A percentile compares a stretch with the other conserved stretches of the same genome.
phyloP scores from a whole-genome alignment of 1,140 invertebrate species.

The Sesamia nonagrioides region DNA sequence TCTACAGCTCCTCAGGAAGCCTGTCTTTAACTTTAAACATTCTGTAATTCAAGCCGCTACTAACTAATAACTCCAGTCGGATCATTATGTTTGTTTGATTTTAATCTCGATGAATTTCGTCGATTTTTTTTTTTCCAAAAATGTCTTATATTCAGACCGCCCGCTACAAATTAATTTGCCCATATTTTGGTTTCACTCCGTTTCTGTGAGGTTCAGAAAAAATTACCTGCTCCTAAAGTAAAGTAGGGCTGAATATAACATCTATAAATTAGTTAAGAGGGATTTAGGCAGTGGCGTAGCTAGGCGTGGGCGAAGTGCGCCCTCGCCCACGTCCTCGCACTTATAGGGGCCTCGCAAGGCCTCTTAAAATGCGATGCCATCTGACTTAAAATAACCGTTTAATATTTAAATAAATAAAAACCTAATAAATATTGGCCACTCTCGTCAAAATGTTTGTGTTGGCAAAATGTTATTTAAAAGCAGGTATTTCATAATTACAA shows the following conservation, averaged over 20 bases:
- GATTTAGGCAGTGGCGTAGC: constrained; percentile 12
- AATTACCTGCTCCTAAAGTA: constrained; percentile 21
- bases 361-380: too few species aligned
- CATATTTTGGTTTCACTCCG: background rate
- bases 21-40: constrained; percentile 43
- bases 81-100: constrained; percentile 4
- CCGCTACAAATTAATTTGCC: constrained; percentile 20
- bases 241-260: constrained; percentile 15
- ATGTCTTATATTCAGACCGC: constrained; percentile 15
- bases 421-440: too few species aligned
- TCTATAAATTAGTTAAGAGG: constrained; percentile 39
- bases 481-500: too few species aligned
- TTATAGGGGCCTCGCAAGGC: too few species aligned
- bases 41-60: constrained; percentile 24
- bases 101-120: constrained; percentile 26
- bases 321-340: too few species aligned
- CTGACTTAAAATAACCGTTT: too few species aligned
- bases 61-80: constrained; percentile 18
- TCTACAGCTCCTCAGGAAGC: constrained; percentile 9
- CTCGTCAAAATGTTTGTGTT: too few species aligned
- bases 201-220: constrained; percentile 10
- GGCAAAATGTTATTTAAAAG: too few species aligned
- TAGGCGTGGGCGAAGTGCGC: too few species aligned
- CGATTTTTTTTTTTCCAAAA: constrained; percentile 1
- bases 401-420: too few species aligned